Conservation (phyloP, 2,797 vertebrate species). For the Chloroceryle amazona region DNA sequence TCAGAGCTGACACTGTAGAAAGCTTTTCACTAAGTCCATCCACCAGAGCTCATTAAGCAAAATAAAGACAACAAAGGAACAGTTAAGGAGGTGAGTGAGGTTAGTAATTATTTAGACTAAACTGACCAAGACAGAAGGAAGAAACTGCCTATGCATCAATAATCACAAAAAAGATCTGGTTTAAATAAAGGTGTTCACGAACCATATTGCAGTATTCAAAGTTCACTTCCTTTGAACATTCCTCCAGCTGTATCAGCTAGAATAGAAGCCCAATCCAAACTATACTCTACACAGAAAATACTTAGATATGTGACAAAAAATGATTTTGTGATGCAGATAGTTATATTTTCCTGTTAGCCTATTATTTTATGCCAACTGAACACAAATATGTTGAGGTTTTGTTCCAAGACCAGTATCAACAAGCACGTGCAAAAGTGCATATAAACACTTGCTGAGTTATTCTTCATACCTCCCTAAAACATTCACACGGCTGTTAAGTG, state of each 20-base stretch:
- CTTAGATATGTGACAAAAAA: background rate
- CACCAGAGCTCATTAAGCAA: conserved; percentile 13
- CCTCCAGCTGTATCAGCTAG: background rate
- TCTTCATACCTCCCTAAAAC: background rate
- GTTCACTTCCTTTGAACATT: background rate
- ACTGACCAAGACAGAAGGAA: conserved; percentile 23
- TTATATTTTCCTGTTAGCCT: background rate
- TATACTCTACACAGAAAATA: background rate
- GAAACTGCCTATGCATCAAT: background rate
- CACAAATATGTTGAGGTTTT: background rate
- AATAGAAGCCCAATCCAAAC: background rate
- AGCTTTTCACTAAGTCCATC: conserved; percentile 37
- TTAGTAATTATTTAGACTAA: conserved; percentile 13
- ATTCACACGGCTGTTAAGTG: background rate
- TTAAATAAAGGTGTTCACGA: background rate
- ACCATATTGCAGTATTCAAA: background rate
- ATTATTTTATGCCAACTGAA: background rate
- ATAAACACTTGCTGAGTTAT: background rate
- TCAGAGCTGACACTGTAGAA: background rate
- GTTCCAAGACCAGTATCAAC: background rate
- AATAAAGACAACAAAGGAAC: conserved; percentile 9
- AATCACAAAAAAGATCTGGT: background rate
- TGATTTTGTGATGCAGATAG: background rate
- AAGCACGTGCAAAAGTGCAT: background rate
- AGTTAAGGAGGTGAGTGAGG: background rate